These are phyloP conservation scores for Tachyglossus aculeatus DNA, from an alignment of 2,797 vertebrate genomes.

Conservation along the genomic window DNA sequence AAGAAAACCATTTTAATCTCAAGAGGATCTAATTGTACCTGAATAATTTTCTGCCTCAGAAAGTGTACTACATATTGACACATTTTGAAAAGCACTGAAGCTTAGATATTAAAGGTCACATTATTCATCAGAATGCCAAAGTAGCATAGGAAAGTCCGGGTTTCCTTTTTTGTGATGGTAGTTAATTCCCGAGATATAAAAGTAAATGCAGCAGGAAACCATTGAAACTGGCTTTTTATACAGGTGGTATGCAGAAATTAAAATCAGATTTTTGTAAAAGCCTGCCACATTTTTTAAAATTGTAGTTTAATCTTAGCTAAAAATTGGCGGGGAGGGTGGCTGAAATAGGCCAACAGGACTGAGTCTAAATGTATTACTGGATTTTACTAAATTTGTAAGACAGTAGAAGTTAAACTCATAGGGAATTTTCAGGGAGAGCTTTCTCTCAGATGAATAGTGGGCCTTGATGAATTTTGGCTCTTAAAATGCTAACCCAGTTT, in stretches of 20 bases:
- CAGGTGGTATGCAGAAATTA: neutral
- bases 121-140: neutral
- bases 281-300: neutral
- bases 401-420: no score
- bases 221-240: conserved; percentile 7
- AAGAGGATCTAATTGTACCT: neutral
- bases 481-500: conserved; percentile 21
- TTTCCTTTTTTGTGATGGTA: neutral
- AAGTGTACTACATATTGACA: neutral
- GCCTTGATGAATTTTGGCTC: neutral
- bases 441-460: neutral
- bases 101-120: neutral
- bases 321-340: no score
- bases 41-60: neutral
- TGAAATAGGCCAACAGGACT: no score
- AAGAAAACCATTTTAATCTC: neutral
- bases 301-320: conserved; percentile 1
- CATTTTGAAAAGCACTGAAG: neutral
- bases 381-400: conserved; percentile 12
- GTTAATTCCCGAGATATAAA: neutral
- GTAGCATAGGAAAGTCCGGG: neutral
- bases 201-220: conserved; percentile 19
- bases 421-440: neutral
- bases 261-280: neutral
- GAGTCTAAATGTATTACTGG: conserved; percentile 27